phyloP scores from a whole-genome alignment of 1,140 invertebrate genomes.

The Oreohelix idahoensis region DNA sequence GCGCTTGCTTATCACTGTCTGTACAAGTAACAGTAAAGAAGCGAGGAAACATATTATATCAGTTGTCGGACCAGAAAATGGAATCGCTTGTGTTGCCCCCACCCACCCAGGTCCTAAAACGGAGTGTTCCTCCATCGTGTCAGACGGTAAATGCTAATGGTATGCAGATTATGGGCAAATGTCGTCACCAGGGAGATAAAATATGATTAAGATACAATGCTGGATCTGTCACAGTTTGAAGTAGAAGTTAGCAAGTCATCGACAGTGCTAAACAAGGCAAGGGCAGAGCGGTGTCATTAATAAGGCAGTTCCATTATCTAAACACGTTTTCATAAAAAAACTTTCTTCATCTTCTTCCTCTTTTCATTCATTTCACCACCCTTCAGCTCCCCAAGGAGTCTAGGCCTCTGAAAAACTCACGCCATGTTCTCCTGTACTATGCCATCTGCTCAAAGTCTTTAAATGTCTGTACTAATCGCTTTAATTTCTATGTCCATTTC shows the following conservation, averaged over 20 bases:
- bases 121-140: background rate
- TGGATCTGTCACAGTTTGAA: background rate
- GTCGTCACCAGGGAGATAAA: background rate
- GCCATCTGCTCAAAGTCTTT: too few species aligned
- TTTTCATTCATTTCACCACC: too few species aligned
- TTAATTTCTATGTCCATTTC: too few species aligned
- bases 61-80: constrained; percentile 1
- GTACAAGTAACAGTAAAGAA: too few species aligned
- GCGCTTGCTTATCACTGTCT: background rate
- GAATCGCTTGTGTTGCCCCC: background rate
- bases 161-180: constrained; percentile 17
- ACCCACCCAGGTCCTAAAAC: background rate
- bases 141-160: constrained; percentile 26
- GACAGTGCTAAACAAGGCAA: background rate
- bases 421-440: too few species aligned
- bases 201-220: constrained; percentile 8
- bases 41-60: constrained; percentile 4
- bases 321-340: background rate
- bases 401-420: too few species aligned
- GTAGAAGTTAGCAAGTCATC: background rate
- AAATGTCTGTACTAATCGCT: too few species aligned
- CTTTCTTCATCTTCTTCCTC: too few species aligned
- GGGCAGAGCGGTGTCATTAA: background rate
- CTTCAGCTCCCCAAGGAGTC: too few species aligned
- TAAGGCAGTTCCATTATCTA: background rate